Evolutionary conservation across 1,140 invertebrate species (phyloP), one percentile per base, ranked within the genome.

Genomic region (Liolophura sinensis): DNA sequence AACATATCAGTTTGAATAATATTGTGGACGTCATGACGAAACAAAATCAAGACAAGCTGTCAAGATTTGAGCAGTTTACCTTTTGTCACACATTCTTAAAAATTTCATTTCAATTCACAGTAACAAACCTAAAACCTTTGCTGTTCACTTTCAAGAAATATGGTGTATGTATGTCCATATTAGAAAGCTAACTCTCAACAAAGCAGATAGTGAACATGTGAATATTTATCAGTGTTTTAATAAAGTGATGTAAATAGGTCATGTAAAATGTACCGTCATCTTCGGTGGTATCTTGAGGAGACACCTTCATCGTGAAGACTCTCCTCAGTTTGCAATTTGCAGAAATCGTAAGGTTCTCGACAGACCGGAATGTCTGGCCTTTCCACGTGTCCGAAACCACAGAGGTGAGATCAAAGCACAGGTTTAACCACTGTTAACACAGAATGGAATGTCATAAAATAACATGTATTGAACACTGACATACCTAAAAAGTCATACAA

Each of bases 221-320:
- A n/a, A n/a, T n/a, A n/a, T n/a, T n/a, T n/a, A n/a, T n/a, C n/a
- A n/a, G n/a, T n/a, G n/a, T n/a, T n/a, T n/a, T n/a, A n/a, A n/a
- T n/a, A n/a, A n/a, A n/a, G n/a, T n/a, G n/a, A 40, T 40, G 31
- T 16, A 59, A 5, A 5, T 16, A 6, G n/a, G 27, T 9, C 7
- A 25, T 22, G 24, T 20, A 47, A 12, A 5, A 51, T 60, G 49
- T 65, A 82, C 80, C 79, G 70, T 84, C 78, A 76, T 84, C 82
- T 62, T 76, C 77, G 25, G 81, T 79, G 18, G 76, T 81, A 58
- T 84, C 82, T 15, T 72, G 74, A 6, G 81, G 81, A 65, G 78
- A 79, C 59, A 61, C 50, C 65, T 79, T 84, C 77, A 83, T 79
- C 11, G 83, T 83, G 62, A 83, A 83, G 14, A 84, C 77, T 20